Base-by-base conservation (phyloP, 2,888 invertebrate genomes). In the Rotaria socialis region DNA sequence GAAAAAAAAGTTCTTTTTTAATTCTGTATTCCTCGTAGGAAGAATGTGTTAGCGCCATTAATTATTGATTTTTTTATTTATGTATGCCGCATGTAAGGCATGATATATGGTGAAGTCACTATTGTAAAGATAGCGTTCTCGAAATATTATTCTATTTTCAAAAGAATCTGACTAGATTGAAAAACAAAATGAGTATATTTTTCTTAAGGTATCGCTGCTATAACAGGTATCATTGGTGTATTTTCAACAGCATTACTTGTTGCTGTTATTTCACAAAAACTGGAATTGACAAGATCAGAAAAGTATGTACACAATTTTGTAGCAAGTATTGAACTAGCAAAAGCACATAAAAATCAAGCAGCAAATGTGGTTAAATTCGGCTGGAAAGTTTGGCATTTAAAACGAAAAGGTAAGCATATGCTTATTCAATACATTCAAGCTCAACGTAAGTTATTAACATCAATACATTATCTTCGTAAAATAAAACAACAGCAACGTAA, bases 241-340 rank as follows among this genome's bases (percentile, higher is more conserved):
- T 90, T 90, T 7, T 90, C 90, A 86, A 91, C 91, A 5, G 91
- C 91, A 14, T 88, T 91, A 8, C 90, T 91, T 22, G 91, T 91
- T 2, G 91, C 90, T 8, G 90, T 91, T 5, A 88, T 91, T 10
- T 52, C 52, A 11, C 52, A 56, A 56, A 90, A 90, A 87, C 87
- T 91, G 19, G 91, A 91, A 88, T 88, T 91, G 27, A 90, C 90
- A 7, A 88, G 90, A 67, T 89, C 90, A 11, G 91, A 91, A 88
- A 91, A 90, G 87, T 91, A 90, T 87, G 90, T 91, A 14, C 90
- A 91, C 87, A 90, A 91, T 87, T 91, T 91, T 87, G 91, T 91
- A 16, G 89, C 90, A n/a, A 90, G 90, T 87, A 90, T 90, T 10
- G 90, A 90, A 86, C 88, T 91, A 52, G 90, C 89, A 86, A 90